These are phyloP conservation scores for Lamproptera curius DNA, from an alignment of 2,888 invertebrate genomes.

Conservation along the genomic window DNA sequence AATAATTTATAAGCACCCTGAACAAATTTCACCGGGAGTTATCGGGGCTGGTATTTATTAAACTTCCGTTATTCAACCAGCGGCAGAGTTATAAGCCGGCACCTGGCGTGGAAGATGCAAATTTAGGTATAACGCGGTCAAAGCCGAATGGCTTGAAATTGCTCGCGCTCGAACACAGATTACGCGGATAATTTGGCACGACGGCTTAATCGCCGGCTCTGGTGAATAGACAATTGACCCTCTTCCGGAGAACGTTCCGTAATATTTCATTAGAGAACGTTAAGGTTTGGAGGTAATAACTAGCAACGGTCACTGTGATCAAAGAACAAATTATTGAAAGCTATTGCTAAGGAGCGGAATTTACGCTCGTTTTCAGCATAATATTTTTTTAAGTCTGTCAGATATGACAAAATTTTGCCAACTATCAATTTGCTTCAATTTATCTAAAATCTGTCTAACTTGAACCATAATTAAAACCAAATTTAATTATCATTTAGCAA, in stretches of 20 bases:
- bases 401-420: too few species aligned
- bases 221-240: slow-evolving; percentile 35
- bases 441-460: too few species aligned
- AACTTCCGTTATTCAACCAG: slow-evolving; percentile 13
- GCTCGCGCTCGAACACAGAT: slow-evolving; percentile 31
- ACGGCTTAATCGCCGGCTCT: slow-evolving; percentile 41
- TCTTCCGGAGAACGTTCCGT: slow-evolving; percentile 31
- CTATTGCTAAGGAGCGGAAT: not conserved
- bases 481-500: too few species aligned
- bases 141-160: slow-evolving; percentile 30
- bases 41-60: slow-evolving; percentile 1
- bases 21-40: too few species aligned
- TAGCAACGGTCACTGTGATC: slow-evolving; percentile 26
- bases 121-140: slow-evolving; percentile 30
- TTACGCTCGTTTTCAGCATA: not conserved
- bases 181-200: slow-evolving; percentile 42
- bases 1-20: too few species aligned
- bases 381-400: too few species aligned
- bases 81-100: slow-evolving; percentile 21
- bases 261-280: slow-evolving; percentile 36
- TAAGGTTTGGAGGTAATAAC: too few species aligned
- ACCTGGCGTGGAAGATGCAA: slow-evolving; percentile 37
- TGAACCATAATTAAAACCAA: too few species aligned
- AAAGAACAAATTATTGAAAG: slow-evolving; percentile 20
- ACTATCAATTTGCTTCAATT: too few species aligned